Percentiles rank a stretch among this genome's conserved stretches.
phyloP scores from a whole-genome alignment of 2,797 vertebrate genomes.

The Acridotheres tristis region DNA sequence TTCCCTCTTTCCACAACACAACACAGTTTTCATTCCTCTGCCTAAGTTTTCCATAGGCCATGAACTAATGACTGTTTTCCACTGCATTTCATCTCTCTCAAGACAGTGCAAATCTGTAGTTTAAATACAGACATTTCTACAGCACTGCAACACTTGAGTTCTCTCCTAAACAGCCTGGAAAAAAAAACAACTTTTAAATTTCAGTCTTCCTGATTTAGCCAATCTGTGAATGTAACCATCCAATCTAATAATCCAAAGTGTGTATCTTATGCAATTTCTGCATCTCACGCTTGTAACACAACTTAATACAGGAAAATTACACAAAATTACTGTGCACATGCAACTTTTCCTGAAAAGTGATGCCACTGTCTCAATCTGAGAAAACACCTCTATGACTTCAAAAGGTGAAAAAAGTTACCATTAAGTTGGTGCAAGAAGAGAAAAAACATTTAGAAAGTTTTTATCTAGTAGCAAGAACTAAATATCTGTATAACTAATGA shows the following conservation, averaged over 20 bases:
- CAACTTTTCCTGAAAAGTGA: neutral
- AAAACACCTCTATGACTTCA: neutral
- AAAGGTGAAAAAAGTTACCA: neutral
- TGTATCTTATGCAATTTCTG: neutral
- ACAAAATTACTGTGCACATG: fast-evolving
- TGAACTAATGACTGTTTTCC: neutral
- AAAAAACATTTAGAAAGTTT: neutral
- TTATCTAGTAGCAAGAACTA: neutral
- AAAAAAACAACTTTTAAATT: too few species aligned
- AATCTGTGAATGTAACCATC: neutral
- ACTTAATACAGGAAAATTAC: neutral
- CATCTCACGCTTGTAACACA: neutral
- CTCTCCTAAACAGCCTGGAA: neutral
- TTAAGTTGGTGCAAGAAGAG: neutral
- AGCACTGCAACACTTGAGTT: neutral
- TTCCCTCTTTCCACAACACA: neutral
- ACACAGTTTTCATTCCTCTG: neutral
- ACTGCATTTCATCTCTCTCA: neutral
- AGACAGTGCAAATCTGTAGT: neutral
- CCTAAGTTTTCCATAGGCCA: neutral
- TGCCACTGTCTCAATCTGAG: neutral
- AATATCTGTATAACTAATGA: neutral
- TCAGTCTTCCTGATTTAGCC: neutral
- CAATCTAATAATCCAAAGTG: neutral
- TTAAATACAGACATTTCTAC: neutral